Percentiles rank a stretch among this genome's conserved stretches.
Evolutionary conservation across 2,888 invertebrate species (phyloP).

Genomic region (Spilarctia lutea): DNA sequence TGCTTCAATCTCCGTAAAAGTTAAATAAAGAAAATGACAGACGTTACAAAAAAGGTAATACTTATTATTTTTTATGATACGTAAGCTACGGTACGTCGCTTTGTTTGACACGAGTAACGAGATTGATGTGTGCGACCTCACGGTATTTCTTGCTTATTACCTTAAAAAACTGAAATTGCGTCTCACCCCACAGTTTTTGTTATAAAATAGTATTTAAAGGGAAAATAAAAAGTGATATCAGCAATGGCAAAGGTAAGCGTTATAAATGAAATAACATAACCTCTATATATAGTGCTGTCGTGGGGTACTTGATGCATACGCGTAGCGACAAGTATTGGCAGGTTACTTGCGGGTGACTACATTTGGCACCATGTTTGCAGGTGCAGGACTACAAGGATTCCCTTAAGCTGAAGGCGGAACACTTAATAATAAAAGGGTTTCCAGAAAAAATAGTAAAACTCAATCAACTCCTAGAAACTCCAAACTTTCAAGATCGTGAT

Average conservation of each 20-base stretch:
- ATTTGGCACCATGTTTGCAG: slow-evolving; percentile 80
- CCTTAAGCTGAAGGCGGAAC: slow-evolving; percentile 95
- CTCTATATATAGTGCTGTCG: slow-evolving; percentile 59
- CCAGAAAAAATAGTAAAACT: slow-evolving; percentile 97
- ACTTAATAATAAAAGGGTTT: slow-evolving; percentile 94
- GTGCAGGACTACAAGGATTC: slow-evolving; percentile 97
- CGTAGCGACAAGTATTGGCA: slow-evolving; percentile 49
- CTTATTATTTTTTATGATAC: slow-evolving; percentile 39
- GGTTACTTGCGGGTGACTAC: slow-evolving; percentile 46
- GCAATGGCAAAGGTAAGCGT: slow-evolving; percentile 61
- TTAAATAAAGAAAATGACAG: slow-evolving; percentile 72
- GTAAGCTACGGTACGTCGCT: slow-evolving; percentile 35
- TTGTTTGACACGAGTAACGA: slow-evolving; percentile 71
- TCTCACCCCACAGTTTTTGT: slow-evolving; percentile 16
- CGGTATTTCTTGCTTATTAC: slow-evolving; percentile 48
- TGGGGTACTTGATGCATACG: slow-evolving; percentile 49
- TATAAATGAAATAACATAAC: slow-evolving; percentile 63
- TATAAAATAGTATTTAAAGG: slow-evolving; percentile 12
- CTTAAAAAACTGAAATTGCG: slow-evolving; percentile 35
- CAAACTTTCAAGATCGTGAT: slow-evolving; percentile 92
- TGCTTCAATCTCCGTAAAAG: slow-evolving; percentile 45
- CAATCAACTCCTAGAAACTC: slow-evolving; percentile 94
- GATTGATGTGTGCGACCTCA: slow-evolving; percentile 72
- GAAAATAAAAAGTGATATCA: slow-evolving; percentile 25
- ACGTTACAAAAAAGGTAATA: slow-evolving; percentile 82